Percentiles rank a stretch among this genome's conserved stretches.
Conservation (phyloP, 2,113 vertebrate species). For the Corythornis cristatus region DNA sequence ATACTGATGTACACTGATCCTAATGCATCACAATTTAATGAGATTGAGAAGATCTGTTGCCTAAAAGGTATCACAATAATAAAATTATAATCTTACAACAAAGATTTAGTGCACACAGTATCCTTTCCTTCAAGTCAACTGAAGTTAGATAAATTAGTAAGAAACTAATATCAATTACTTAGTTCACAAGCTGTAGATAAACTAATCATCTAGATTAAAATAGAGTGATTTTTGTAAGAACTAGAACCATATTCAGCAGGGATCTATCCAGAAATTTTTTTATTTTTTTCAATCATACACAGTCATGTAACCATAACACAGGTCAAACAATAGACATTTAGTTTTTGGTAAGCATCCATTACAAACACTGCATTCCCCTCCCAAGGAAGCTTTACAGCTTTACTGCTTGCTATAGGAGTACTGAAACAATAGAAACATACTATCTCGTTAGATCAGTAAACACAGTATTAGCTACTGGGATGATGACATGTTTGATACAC, state of each 20-base stretch:
- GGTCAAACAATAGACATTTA: not conserved
- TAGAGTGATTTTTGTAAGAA: not conserved
- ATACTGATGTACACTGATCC: not conserved
- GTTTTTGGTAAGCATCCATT: not conserved
- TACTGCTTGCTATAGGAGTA: not conserved
- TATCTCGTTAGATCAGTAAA: not conserved
- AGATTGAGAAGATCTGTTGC: not conserved
- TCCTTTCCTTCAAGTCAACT: not conserved
- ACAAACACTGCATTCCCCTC: not conserved
- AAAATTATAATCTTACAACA: not conserved
- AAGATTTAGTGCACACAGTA: not conserved
- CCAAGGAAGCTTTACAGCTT: not conserved
- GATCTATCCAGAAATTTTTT: not conserved
- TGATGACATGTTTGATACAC: not conserved
- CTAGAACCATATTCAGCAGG: not conserved
- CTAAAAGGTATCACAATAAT: not conserved
- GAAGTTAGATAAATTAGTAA: not conserved
- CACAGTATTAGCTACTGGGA: not conserved
- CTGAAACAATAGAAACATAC: not conserved
- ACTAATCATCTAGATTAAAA: not conserved
- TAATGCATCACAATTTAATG: not conserved
- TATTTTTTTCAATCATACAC: not conserved
- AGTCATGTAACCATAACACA: not conserved
- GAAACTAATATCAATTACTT: not conserved
- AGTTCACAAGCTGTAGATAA: not conserved